Percentiles rank a stretch among this genome's conserved stretches.
These are phyloP conservation scores for Punctoribates punctum DNA, from an alignment of 2,888 invertebrate genomes.

Conservation along the genomic window DNA sequence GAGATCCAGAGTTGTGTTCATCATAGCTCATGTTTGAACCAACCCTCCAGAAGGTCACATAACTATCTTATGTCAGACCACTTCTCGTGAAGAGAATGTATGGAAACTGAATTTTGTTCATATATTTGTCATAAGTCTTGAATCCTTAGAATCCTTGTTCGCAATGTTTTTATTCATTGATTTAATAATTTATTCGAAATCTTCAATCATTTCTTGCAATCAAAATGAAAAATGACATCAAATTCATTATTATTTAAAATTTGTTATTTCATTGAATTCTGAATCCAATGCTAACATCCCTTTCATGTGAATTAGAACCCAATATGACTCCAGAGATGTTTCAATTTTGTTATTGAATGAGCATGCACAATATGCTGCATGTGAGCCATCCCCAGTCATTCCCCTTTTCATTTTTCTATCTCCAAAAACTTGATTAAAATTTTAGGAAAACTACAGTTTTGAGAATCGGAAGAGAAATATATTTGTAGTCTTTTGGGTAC, in stretches of 20 bases:
- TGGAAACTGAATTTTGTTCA: slow-evolving; percentile 5
- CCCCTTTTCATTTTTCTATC: too few species aligned
- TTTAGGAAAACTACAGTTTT: too few species aligned
- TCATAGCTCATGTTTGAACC: slow-evolving; percentile 12
- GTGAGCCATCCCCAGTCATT: too few species aligned
- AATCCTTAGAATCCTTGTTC: not conserved
- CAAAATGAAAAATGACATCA: slow-evolving; percentile 17
- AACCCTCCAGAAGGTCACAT: slow-evolving; percentile 17
- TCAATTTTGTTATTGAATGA: too few species aligned
- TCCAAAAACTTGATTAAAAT: too few species aligned
- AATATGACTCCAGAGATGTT: too few species aligned
- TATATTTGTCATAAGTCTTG: slow-evolving; percentile 2
- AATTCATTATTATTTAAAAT: slow-evolving; percentile 2
- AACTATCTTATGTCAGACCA: slow-evolving; percentile 1
- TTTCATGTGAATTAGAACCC: not conserved
- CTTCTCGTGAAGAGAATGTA: slow-evolving; percentile 4
- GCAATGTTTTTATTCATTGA: slow-evolving; percentile 17
- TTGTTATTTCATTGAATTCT: not conserved
- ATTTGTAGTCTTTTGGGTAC: too few species aligned
- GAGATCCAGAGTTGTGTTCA: not conserved
- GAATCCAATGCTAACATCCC: not conserved
- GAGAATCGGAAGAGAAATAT: too few species aligned
- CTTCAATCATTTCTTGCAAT: slow-evolving; percentile 2
- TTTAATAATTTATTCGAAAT: slow-evolving; percentile 7
- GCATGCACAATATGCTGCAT: too few species aligned